These are phyloP conservation scores for Mixornis gularis DNA, from an alignment of 2,113 vertebrate genomes.

Conservation along the genomic window DNA sequence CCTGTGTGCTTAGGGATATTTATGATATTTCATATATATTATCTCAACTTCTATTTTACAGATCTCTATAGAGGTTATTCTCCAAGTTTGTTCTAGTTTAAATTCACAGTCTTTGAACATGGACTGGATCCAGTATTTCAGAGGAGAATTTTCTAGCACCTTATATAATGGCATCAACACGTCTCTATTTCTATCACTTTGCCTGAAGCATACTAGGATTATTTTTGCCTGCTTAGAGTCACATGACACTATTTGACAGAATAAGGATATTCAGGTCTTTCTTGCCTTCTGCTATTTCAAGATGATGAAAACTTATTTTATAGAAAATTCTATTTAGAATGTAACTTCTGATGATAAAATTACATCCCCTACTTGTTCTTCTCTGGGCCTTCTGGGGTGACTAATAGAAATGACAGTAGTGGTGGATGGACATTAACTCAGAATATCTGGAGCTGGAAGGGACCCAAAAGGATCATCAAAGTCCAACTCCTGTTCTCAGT, in stretches of 20 bases:
- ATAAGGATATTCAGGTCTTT: slow-evolving; percentile 11
- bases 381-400: not conserved
- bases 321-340: not conserved
- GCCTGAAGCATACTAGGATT: slow-evolving; percentile 9
- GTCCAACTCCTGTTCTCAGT: not conserved
- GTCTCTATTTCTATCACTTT: slow-evolving; percentile 33
- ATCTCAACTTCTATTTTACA: not conserved
- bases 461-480: not conserved
- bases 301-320: not conserved
- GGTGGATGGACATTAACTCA: not conserved
- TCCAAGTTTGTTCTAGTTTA: slow-evolving; percentile 26
- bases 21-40: not conserved
- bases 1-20: not conserved
- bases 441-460: not conserved
- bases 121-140: not conserved
- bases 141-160: slow-evolving; percentile 25
- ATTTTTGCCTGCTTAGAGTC: slow-evolving; percentile 39
- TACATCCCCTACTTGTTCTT: not conserved
- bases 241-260: slow-evolving; percentile 9
- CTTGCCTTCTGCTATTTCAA: slow-evolving; percentile 39
- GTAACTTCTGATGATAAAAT: not conserved
- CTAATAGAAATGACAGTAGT: not conserved
- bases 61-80: not conserved
- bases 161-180: slow-evolving; percentile 40
- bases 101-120: not conserved